A percentile compares a stretch with the other conserved stretches of the same genome.
Conservation (phyloP, 2,888 invertebrate species). For the Hyalella azteca region DNA sequence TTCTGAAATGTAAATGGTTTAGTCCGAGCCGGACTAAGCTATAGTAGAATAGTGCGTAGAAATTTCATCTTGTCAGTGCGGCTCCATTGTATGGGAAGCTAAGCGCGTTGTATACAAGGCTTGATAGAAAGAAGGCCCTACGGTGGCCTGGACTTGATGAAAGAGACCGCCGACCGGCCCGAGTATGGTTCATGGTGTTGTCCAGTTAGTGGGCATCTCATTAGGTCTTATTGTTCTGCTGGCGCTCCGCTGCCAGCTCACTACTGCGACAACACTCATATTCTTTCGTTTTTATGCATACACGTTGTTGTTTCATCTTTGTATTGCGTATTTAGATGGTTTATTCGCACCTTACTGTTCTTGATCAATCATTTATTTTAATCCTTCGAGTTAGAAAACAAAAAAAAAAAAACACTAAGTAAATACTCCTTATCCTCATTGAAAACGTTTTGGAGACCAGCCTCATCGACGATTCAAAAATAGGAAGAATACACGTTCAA, state of each 20-base stretch:
- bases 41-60: too few species aligned
- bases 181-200: constrained; percentile 28
- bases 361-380: neutral
- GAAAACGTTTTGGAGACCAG: too few species aligned
- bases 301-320: neutral
- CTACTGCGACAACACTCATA: neutral
- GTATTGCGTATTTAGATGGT: neutral
- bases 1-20: too few species aligned
- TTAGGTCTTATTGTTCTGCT: constrained; percentile 25
- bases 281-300: neutral
- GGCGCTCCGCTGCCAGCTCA: neutral
- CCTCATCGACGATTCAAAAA: too few species aligned
- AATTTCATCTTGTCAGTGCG: neutral
- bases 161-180: constrained; percentile 21
- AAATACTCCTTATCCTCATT: too few species aligned
- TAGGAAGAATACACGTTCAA: too few species aligned
- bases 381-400: too few species aligned
- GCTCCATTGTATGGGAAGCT: neutral
- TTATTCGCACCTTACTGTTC: neutral
- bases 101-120: constrained; percentile 10
- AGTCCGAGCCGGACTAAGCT: too few species aligned
- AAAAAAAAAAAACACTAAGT: too few species aligned
- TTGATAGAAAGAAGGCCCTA: constrained; percentile 13
- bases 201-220: constrained; percentile 36
- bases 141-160: constrained; percentile 14